Conservation (phyloP, 1,140 invertebrate species). For the Pseudomyrmex concolor region DNA sequence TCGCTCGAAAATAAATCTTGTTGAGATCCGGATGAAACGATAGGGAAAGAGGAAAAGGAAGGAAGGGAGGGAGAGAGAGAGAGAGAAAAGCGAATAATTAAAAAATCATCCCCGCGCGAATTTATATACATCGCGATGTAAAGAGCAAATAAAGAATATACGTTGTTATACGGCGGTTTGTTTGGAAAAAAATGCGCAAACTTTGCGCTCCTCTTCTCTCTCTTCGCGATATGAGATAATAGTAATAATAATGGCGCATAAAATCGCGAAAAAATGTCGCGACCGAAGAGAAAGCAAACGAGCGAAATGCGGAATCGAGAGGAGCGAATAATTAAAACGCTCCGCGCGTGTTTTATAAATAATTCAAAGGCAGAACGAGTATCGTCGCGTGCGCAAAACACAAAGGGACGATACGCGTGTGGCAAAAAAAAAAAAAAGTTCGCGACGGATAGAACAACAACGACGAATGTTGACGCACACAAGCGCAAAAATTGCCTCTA, state of each 20-base stretch:
- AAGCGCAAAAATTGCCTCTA: not conserved
- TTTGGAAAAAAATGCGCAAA: no score
- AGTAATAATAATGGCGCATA: not conserved
- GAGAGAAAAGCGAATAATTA: not conserved
- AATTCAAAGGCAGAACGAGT: constrained; percentile 21
- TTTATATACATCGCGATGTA: no score
- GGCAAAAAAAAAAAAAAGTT: not conserved
- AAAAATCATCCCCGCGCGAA: not conserved
- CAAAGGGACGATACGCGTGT: not conserved
- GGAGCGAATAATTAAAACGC: constrained; percentile 41
- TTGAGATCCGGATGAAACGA: constrained; percentile 8
- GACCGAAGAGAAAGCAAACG: constrained; percentile 6
- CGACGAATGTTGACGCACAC: not conserved
- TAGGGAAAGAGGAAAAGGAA: not conserved
- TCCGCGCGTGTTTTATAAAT: constrained; percentile 17
- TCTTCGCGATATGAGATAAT: no score
- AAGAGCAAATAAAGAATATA: no score
- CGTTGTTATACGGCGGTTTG: no score
- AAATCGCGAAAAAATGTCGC: not conserved
- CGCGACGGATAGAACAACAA: no score
- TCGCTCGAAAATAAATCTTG: constrained; percentile 13
- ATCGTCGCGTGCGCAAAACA: not conserved
- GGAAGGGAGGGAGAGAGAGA: no score
- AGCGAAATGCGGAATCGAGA: constrained; percentile 1
- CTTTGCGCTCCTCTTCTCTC: no score